Base-by-base conservation (phyloP, 1,140 invertebrate genomes). In the Babylonia areolata region DNA sequence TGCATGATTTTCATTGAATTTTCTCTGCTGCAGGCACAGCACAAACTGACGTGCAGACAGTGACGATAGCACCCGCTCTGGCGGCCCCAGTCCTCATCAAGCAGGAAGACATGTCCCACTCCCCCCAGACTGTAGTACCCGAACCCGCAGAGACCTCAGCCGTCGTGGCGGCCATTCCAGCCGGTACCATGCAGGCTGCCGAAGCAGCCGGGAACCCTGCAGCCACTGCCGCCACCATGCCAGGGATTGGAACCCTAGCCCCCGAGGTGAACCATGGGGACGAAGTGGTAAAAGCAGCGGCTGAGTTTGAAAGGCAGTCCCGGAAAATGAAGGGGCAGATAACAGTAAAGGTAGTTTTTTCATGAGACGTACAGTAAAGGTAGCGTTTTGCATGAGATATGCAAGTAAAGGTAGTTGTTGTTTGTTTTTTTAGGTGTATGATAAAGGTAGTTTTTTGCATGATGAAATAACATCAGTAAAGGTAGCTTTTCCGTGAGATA, bases 241-340 rank as follows among this genome's bases (percentile, higher is more conserved):
- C 46, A 95, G n/a, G 15, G n/a, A 95, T 97, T 90, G 97, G 97
- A 2, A 97, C 97, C 35, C 85, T 97, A 58, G 93, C 92, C 20
- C 87, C 87, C 40, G 89, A 90, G 77, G 88, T 91, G 88, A 84
- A 69, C 28, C 96, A 96, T 64, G 91, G 89, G 28, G 95, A 95
- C 79, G 88, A 93, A 40, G 84, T 93, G 92, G 93, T 93, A 75
- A 95, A 95, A 90, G 95, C 94, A 84, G 96, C 97, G 89, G 94
- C 95, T 69, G 95, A 96, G 85, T 94, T 98, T 82, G 97, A 98
- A 93, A 95, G 96, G 89, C 94, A 97, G 86, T 97, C 97, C 2
- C 92, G 96, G 51, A 91, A 90, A 84, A 94, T 95, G 95, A 96
- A 93, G 95, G 97, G 91, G 96, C 97, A 95, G 91, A 92, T 97